Evolutionary conservation across 2,797 vertebrate species (phyloP).

Genomic region (Acipenser transmontanus): DNA sequence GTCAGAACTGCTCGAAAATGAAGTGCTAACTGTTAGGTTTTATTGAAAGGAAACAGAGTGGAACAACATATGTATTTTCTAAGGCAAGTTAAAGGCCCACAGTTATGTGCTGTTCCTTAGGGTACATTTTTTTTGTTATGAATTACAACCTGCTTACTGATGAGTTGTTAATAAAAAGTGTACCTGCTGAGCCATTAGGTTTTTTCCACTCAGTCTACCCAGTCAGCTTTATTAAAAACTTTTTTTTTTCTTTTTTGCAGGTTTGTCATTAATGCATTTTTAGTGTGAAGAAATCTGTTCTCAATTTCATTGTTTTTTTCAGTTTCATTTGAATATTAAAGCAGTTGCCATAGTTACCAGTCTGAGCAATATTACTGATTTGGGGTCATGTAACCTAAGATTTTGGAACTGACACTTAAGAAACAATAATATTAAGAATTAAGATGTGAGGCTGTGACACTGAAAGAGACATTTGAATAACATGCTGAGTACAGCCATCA

Average conservation of each 20-base stretch:
- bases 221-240: conserved; percentile 42
- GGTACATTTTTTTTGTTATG: conserved; percentile 80
- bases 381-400: conserved; percentile 13
- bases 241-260: conserved; percentile 47
- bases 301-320: conserved; percentile 76
- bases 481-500: too few relatives aligned
- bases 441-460: too few relatives aligned
- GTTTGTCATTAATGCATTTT: conserved; percentile 74
- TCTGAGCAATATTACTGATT: conserved; percentile 31
- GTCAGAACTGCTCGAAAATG: conserved; percentile 97
- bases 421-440: too few relatives aligned
- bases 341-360: conserved; percentile 65
- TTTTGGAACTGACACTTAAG: background rate
- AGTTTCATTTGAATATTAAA: conserved; percentile 80
- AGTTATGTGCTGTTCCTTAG: conserved; percentile 70
- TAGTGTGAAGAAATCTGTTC: conserved; percentile 90
- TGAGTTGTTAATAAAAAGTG: conserved; percentile 81
- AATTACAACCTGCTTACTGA: conserved; percentile 90
- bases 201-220: conserved; percentile 63
- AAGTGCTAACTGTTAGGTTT: conserved; percentile 99
- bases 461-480: too few relatives aligned
- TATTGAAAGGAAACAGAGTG: conserved; percentile 99
- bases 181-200: conserved; percentile 75
- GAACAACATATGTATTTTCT: conserved; percentile 91
- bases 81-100: conserved; percentile 76